phyloP scores from a whole-genome alignment of 2,797 vertebrate species.

The Poliocrania exsul region DNA sequence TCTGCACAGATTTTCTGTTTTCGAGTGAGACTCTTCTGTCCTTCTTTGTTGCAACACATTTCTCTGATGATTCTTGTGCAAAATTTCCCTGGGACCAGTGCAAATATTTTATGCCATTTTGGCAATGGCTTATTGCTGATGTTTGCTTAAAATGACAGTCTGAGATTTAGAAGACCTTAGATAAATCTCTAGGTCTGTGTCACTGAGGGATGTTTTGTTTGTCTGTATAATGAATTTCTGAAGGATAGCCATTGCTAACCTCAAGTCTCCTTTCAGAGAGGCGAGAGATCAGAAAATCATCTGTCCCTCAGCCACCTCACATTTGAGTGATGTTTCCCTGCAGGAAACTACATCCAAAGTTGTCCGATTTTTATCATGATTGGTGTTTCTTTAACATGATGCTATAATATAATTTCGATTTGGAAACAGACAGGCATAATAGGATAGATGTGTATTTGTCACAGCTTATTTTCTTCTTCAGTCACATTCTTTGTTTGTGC shows the following conservation, averaged over 20 bases:
- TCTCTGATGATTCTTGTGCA: neutral
- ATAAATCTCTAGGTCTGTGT: conserved; percentile 27
- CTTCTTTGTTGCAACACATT: conserved; percentile 5
- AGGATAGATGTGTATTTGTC: neutral
- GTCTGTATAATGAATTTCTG: neutral
- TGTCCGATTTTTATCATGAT: neutral
- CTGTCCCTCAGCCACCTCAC: neutral
- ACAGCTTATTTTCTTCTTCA: neutral
- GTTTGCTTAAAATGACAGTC: conserved; percentile 1
- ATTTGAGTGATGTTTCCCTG: neutral
- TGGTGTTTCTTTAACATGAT: neutral
- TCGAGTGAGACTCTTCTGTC: neutral
- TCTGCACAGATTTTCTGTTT: conserved; percentile 31
- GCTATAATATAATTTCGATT: neutral
- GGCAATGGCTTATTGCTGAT: neutral
- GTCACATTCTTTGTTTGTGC: neutral
- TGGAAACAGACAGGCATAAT: conserved; percentile 13
- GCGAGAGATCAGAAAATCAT: neutral
- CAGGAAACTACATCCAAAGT: neutral
- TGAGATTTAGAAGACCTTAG: neutral
- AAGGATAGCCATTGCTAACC: neutral
- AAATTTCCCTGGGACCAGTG: neutral
- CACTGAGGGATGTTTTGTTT: neutral
- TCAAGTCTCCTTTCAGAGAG: neutral
- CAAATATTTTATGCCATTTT: conserved; percentile 21